Base-by-base conservation (phyloP, 2,888 invertebrate species). In the Agrotis exclamationis region DNA sequence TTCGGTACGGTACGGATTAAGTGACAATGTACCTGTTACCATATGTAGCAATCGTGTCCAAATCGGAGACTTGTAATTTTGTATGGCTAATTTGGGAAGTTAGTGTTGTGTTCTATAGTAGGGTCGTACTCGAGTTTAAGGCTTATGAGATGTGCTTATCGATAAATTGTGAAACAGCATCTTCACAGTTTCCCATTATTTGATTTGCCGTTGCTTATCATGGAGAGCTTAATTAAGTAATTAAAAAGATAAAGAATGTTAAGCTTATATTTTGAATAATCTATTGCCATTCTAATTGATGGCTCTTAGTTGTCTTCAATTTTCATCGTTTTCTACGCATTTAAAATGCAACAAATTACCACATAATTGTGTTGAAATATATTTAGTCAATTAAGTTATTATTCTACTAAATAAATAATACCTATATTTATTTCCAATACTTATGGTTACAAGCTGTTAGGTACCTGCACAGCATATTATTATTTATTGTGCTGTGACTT, bases 11-110 rank as follows among this genome's bases (percentile, higher is more conserved):
- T 71, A 71, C 64, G 65, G 67, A 86, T 85, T 80, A 84, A 71
- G 70, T 71, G 85, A 85, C 83, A 86, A 78, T 77, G 33, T 80
- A 75, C 66, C 63, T 80, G 76, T 64, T 54, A 51, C 83, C 58
- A 24, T 82, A 73, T 86, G 72, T 44, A 63, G 83, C 28, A 70
- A 81, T 68, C 67, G 75, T 68, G 78, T 59, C 73, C 47, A 62
- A 83, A 81, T 77, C 57, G 51, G 47, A 45, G 20, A 63, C 70
- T 56, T 51, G 66, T 70, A 39, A 72, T 83, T 80, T 58, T 59
- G 70, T 66, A 51, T 33, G 58, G 60, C 71, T 78, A 67, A 77
- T 75, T 71, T 63, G 24, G 58, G 53, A 18, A 47, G 60, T 63
- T 47, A 58, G 22, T 56, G 33, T 11, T 48, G 63, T 57, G 63